phyloP scores from a whole-genome alignment of 2,888 invertebrate genomes.

The Eumacrocentrus americanus region DNA sequence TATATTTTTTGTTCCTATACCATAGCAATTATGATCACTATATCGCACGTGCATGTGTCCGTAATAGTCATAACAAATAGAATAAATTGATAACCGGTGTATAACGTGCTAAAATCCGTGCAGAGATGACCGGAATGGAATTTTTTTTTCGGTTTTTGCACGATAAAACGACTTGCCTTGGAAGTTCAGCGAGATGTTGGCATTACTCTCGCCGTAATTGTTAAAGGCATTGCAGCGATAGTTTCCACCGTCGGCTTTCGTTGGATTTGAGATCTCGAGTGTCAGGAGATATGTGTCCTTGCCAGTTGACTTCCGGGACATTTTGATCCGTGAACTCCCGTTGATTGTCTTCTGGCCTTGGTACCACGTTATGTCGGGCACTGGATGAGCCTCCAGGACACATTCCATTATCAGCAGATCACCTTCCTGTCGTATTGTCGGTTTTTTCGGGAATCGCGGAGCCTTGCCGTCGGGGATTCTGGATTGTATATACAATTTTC shows the following conservation, averaged over 20 bases:
- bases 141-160: slow-evolving; percentile 24
- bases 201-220: slow-evolving; percentile 98
- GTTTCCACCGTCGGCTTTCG: slow-evolving; percentile 95
- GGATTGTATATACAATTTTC: slow-evolving; percentile 48
- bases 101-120: slow-evolving; percentile 9
- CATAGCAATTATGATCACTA: not conserved
- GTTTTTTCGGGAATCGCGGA: slow-evolving; percentile 96
- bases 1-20: not conserved
- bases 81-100: not conserved
- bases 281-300: slow-evolving; percentile 92
- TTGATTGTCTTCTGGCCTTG: slow-evolving; percentile 85
- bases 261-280: slow-evolving; percentile 93
- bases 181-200: slow-evolving; percentile 99
- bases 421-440: slow-evolving; percentile 92
- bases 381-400: slow-evolving; percentile 91
- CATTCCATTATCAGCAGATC: slow-evolving; percentile 95
- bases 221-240: slow-evolving; percentile 99
- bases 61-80: not conserved
- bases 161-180: slow-evolving; percentile 77
- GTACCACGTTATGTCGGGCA: slow-evolving; percentile 95
- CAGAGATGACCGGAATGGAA: slow-evolving; percentile 12
- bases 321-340: slow-evolving; percentile 86
- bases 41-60: not conserved
- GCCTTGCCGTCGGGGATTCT: slow-evolving; percentile 96
- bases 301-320: slow-evolving; percentile 86